Evolutionary conservation across 2,113 vertebrate species (phyloP), one percentile per base, ranked within the genome.

Genomic region (Alethe diademata): DNA sequence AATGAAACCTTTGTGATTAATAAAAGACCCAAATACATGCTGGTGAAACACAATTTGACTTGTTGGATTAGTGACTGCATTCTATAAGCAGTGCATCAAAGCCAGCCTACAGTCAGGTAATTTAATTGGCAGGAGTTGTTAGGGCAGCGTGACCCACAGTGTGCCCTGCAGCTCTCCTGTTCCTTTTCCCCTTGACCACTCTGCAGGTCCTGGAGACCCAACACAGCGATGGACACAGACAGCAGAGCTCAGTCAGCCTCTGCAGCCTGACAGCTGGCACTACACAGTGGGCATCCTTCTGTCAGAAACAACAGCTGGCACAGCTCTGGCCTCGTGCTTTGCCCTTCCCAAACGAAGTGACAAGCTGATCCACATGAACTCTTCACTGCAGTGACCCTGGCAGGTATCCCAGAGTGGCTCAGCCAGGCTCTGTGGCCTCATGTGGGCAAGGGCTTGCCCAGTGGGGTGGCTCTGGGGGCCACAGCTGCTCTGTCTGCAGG

Each of bases 271-370:
- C 74, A 35, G 36, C 38, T 38, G 72, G 40, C 72, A 43, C 48
- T 11, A 4, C 60, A 38, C 83, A n/a, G 7, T 1, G n/a, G 8
- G 80, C 60, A 54, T 2, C 50, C 28, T 48, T 16, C 31, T 20
- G 15, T 22, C 75, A 56, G 12, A 2, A 47, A 47, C 40, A 72
- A 3, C 3, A 14, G 79, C 57, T 35, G 42, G 40, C 40, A 76
- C 0, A 0, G 64, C 54, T 57, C 5, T 1, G 1, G 28, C 53
- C n/a, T 53, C 1, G 0, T 13, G 71, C 75, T n/a, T 19, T 19
- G 15, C 26, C 89, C 74, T 71, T 47, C 86, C 50, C 54, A 33
- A 14, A n/a, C 2, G 23, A 70, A 7, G 67, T 20, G 79, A 71
- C 17, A 45, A 33, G 26, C 29, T 8, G n/a, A 67, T 31, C 66